A percentile compares a stretch with the other conserved stretches of the same genome.
Conservation (phyloP, 2,888 invertebrate genomes). For the Scelioninae gen. 2 region DNA sequence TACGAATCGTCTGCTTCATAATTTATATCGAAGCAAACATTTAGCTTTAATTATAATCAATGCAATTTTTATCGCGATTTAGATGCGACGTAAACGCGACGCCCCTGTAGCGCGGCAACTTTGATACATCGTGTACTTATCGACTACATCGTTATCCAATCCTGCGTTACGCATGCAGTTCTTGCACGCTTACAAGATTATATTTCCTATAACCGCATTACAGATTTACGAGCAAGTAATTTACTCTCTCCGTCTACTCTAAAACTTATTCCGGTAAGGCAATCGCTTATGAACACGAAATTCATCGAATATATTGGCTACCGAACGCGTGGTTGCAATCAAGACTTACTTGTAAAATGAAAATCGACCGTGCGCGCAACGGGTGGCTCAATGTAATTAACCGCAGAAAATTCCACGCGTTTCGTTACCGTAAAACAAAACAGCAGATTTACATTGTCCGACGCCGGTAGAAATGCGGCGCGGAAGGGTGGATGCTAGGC, state of each 20-base stretch:
- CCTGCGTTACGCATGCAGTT: constrained; percentile 63
- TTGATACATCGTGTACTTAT: constrained; percentile 56
- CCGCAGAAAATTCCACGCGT: constrained; percentile 26
- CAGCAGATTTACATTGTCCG: constrained; percentile 3
- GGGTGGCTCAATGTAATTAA: constrained; percentile 58
- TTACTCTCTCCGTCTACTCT: constrained; percentile 51
- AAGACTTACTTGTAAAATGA: constrained; percentile 57
- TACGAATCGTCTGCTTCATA: constrained; percentile 14
- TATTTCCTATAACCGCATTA: constrained; percentile 65
- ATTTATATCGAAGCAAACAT: constrained; percentile 36
- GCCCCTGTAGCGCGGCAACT: constrained; percentile 56
- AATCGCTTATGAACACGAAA: constrained; percentile 58
- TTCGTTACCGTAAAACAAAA: constrained; percentile 13
- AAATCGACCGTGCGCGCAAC: constrained; percentile 51
- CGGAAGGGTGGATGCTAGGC: too few species aligned
- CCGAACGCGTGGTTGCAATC: constrained; percentile 58
- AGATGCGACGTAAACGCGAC: constrained; percentile 40
- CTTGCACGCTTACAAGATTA: constrained; percentile 63
- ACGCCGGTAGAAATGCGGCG: not conserved
- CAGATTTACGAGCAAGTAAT: constrained; percentile 64
- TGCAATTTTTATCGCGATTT: constrained; percentile 38
- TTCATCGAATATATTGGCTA: constrained; percentile 59
- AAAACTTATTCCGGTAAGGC: constrained; percentile 57
- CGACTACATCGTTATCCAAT: constrained; percentile 55
- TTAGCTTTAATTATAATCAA: constrained; percentile 44